Percentiles rank a stretch among this genome's conserved stretches.
phyloP scores from a whole-genome alignment of 2,888 invertebrate species.

The Chrysolina haemoptera region DNA sequence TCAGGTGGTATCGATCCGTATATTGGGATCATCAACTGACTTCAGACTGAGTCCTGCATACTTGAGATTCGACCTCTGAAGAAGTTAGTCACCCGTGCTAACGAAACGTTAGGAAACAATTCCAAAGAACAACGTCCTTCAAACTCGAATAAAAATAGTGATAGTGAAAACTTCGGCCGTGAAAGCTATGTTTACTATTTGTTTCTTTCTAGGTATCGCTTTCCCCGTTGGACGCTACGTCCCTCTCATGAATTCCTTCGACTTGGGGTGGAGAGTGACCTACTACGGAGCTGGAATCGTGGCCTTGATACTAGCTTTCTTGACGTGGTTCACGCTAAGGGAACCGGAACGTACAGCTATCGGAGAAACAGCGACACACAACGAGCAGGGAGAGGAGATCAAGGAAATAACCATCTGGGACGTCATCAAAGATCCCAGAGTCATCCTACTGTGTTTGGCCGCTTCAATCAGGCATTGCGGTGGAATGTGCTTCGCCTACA shows the following conservation, averaged over 20 bases:
- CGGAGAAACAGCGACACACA: slow-evolving; percentile 73
- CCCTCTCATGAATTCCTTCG: slow-evolving; percentile 81
- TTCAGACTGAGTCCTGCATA: too few relatives aligned
- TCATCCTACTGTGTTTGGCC: slow-evolving; percentile 86
- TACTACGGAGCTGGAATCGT: slow-evolving; percentile 86
- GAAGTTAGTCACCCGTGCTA: too few relatives aligned
- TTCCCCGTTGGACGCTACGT: slow-evolving; percentile 93
- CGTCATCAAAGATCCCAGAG: slow-evolving; percentile 83
- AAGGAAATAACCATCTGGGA: slow-evolving; percentile 80
- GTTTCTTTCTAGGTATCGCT: slow-evolving; percentile 73
- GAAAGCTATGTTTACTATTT: too few relatives aligned
- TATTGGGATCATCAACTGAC: too few relatives aligned
- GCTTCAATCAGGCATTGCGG: slow-evolving; percentile 91
- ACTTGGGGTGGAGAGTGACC: slow-evolving; percentile 87
- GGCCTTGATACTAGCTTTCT: slow-evolving; percentile 79
- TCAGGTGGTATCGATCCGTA: too few relatives aligned
- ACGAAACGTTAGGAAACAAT: too few relatives aligned
- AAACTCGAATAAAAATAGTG: too few relatives aligned
- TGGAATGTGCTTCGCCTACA: slow-evolving; percentile 93
- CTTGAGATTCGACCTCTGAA: too few relatives aligned
- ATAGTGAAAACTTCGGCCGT: too few relatives aligned
- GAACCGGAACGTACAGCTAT: slow-evolving; percentile 85
- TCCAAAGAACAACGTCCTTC: too few relatives aligned
- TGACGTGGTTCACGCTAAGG: slow-evolving; percentile 82
- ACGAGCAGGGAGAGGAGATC: slow-evolving; percentile 62